Conservation (phyloP, 1,140 invertebrate genomes). For the Belonocnema kinseyi region DNA sequence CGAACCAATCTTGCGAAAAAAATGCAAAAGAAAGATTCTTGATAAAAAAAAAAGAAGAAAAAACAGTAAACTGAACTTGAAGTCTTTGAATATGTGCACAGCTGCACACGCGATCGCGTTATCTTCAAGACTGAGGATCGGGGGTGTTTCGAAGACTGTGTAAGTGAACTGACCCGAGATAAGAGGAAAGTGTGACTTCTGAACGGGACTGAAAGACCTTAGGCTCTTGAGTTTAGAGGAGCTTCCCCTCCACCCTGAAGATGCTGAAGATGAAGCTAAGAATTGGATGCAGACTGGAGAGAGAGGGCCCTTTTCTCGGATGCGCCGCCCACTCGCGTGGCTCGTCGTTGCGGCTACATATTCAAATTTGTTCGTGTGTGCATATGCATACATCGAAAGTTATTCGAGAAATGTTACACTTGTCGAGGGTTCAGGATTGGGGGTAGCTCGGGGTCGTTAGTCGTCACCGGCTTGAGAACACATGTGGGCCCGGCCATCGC, state of each 20-base stretch:
- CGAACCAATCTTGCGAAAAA: no score
- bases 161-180: constrained; percentile 64
- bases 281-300: constrained; percentile 4
- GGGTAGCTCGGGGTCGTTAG: constrained; percentile 43
- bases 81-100: not conserved
- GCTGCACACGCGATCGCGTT: constrained; percentile 4
- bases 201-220: constrained; percentile 4
- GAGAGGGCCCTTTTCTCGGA: constrained; percentile 37
- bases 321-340: constrained; percentile 74
- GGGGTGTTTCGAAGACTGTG: constrained; percentile 30
- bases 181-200: constrained; percentile 46
- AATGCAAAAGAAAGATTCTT: no score
- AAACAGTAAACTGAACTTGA: not conserved
- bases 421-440: not conserved
- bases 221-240: constrained; percentile 1
- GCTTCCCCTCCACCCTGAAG: constrained; percentile 33
- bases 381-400: no score
- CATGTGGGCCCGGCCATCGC: constrained; percentile 49
- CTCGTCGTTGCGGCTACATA: constrained; percentile 35
- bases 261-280: not conserved
- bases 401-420: not conserved
- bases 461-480: constrained; percentile 38
- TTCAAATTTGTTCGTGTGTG: no score
- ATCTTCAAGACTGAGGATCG: constrained; percentile 18
- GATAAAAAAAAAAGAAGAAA: no score